phyloP scores from a whole-genome alignment of 2,888 invertebrate genomes.

The Eremobia ochroleuca region DNA sequence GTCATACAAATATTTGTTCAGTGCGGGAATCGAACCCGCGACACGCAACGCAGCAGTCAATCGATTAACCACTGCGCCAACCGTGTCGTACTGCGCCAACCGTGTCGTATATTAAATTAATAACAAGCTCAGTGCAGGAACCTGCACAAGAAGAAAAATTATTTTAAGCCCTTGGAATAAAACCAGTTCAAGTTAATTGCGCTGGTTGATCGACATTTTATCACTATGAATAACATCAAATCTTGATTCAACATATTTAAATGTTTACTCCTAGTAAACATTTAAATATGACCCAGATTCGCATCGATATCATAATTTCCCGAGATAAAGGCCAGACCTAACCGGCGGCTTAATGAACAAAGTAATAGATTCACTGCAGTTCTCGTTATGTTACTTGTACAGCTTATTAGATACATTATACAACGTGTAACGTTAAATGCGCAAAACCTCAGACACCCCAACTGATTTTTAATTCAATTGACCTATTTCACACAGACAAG shows the following conservation, averaged over 20 bases:
- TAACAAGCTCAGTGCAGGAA: neutral
- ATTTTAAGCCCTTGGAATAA: slow-evolving; percentile 24
- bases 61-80: no score
- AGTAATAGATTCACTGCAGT: slow-evolving; percentile 42
- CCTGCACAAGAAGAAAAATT: neutral
- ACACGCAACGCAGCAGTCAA: no score
- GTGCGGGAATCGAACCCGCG: no score
- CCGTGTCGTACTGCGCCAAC: no score
- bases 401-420: neutral
- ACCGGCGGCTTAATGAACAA: slow-evolving; percentile 25
- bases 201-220: slow-evolving; percentile 40
- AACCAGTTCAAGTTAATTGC: slow-evolving; percentile 42
- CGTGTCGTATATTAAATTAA: neutral
- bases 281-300: slow-evolving; percentile 58
- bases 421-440: no score
- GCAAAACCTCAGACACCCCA: no score
- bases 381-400: slow-evolving; percentile 9
- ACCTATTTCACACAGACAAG: no score
- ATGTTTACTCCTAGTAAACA: no score
- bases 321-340: slow-evolving; percentile 38
- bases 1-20: no score
- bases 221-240: slow-evolving; percentile 36
- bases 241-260: slow-evolving; percentile 44
- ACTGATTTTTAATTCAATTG: no score
- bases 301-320: slow-evolving; percentile 40